Evolutionary conservation across 2,797 vertebrate species (phyloP).

Genomic region (Schizothorax lantsangensis): DNA sequence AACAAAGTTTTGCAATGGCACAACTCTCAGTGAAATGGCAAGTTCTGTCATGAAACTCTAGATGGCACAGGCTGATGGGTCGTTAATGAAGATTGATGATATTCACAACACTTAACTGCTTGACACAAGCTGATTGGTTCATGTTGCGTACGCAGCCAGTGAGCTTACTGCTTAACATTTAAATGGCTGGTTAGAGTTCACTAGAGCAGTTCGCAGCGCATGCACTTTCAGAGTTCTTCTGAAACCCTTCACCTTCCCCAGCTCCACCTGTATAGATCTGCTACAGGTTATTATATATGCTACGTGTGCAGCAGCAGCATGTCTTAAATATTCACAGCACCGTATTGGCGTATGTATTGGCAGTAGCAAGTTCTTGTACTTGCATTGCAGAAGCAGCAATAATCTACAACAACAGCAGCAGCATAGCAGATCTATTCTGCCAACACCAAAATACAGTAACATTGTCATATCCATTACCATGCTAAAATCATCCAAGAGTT

Average conservation of each 20-base stretch:
- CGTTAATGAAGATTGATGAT: neutral
- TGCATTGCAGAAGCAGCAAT: neutral
- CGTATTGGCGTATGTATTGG: neutral
- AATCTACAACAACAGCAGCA: neutral
- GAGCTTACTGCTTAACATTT: neutral
- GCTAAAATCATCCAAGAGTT: neutral
- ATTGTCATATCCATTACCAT: neutral
- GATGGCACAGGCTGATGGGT: neutral
- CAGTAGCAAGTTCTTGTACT: neutral
- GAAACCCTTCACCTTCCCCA: neutral
- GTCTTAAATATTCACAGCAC: neutral
- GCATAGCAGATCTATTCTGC: neutral
- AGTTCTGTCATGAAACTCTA: neutral
- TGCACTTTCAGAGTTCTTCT: neutral
- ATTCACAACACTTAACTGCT: neutral
- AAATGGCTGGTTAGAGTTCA: neutral
- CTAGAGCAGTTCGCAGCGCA: neutral
- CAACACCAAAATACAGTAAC: neutral
- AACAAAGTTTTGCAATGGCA: neutral
- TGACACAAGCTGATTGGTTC: neutral
- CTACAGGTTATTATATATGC: neutral
- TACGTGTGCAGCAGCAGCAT: neutral
- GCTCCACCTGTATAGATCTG: neutral
- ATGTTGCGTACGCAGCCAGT: neutral
- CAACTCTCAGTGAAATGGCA: neutral